Evolutionary conservation across 2,888 invertebrate species (phyloP).

Genomic region (Rutpela maculata): DNA sequence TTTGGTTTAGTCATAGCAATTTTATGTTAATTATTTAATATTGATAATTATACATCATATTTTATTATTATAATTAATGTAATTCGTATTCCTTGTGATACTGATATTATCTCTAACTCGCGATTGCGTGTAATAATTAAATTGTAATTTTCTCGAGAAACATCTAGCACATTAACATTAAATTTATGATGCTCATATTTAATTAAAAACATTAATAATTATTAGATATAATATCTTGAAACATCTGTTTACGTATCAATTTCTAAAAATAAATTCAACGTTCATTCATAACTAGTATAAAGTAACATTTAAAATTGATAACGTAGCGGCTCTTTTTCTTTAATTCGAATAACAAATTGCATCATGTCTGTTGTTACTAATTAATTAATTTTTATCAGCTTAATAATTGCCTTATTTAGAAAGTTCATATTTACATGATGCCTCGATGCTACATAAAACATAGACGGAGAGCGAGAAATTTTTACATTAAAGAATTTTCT

Average conservation of each 20-base stretch:
- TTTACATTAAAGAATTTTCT: too few relatives aligned
- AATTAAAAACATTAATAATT: slow-evolving; percentile 38
- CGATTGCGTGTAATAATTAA: slow-evolving; percentile 20
- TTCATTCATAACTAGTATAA: slow-evolving; percentile 33
- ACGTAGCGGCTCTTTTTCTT: slow-evolving; percentile 26
- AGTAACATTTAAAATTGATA: slow-evolving; percentile 17
- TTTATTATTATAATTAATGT: slow-evolving; percentile 22
- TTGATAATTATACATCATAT: not conserved
- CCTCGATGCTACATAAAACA: too few relatives aligned
- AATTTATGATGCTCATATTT: slow-evolving; percentile 29
- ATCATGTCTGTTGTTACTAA: slow-evolving; percentile 30
- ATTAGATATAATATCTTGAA: slow-evolving; percentile 22
- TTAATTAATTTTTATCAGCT: slow-evolving; percentile 35
- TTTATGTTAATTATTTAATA: slow-evolving; percentile 21
- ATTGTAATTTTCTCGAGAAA: slow-evolving; percentile 29
- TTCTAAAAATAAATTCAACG: slow-evolving; percentile 28
- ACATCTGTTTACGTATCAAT: slow-evolving; percentile 37
- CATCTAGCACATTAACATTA: slow-evolving; percentile 29
- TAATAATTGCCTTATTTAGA: slow-evolving; percentile 31
- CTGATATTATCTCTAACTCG: slow-evolving; percentile 1
- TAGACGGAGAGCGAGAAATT: not conserved
- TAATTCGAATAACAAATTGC: slow-evolving; percentile 40
- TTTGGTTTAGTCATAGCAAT: slow-evolving; percentile 4
- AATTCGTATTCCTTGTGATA: not conserved
- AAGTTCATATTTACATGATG: slow-evolving; percentile 14